Evolutionary conservation across 2,888 invertebrate genomes (phyloP).

Genomic region (Dorcus hopei): DNA sequence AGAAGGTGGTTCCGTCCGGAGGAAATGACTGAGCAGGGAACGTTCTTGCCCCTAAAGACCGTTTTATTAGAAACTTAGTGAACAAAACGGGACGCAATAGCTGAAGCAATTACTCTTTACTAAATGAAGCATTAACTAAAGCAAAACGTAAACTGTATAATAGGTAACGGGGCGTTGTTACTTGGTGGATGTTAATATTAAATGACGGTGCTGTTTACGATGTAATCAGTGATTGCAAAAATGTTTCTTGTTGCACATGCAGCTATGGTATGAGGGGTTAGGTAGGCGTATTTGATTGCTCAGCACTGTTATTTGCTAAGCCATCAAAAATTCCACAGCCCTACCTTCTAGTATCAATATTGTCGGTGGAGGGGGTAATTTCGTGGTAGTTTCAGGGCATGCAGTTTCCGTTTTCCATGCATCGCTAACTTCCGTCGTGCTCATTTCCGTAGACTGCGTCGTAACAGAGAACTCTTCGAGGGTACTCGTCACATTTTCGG

Average conservation of each 20-base stretch:
- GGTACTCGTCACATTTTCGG: neutral
- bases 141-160: neutral
- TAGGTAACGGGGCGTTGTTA: neutral
- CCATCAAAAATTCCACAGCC: slow-evolving; percentile 27
- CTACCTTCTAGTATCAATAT: slow-evolving; percentile 85
- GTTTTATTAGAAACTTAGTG: neutral
- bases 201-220: neutral
- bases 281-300: slow-evolving; percentile 15
- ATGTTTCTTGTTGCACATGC: too few species aligned
- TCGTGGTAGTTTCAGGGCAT: slow-evolving; percentile 49
- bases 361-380: slow-evolving; percentile 63
- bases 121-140: neutral
- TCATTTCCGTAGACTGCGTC: slow-evolving; percentile 15
- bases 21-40: slow-evolving; percentile 89
- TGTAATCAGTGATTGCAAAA: neutral
- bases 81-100: neutral
- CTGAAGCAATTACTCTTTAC: too few species aligned
- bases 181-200: neutral
- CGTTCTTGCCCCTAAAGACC: slow-evolving; percentile 71
- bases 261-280: neutral
- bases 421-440: slow-evolving; percentile 22
- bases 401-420: slow-evolving; percentile 25
- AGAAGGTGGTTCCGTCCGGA: slow-evolving; percentile 89
- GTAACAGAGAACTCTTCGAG: slow-evolving; percentile 6
- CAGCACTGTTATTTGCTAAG: slow-evolving; percentile 28